Conservation (phyloP, 2,888 invertebrate genomes). For the Ephialtes manifestator region DNA sequence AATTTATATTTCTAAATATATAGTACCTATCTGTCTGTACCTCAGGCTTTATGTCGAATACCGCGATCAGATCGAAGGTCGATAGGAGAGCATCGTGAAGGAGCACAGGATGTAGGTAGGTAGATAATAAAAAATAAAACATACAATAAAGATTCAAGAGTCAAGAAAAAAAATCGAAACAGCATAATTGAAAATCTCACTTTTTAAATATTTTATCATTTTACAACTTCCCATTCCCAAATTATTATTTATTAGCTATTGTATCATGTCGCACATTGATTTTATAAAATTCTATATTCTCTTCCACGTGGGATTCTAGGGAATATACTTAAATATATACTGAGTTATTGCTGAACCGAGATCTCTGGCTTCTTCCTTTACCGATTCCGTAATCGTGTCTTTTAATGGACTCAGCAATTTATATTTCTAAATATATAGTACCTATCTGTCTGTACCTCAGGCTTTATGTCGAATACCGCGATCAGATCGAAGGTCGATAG, state of each 20-base stretch:
- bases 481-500: constrained; percentile 67
- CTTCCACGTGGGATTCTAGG: no score
- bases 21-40: constrained; percentile 41
- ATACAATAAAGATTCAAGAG: no score
- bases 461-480: constrained; percentile 38
- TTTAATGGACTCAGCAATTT: constrained; percentile 49
- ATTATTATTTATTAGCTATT: no score
- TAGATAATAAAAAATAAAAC: no score
- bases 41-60: constrained; percentile 34
- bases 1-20: constrained; percentile 52
- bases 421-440: constrained; percentile 53
- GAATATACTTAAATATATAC: not conserved
- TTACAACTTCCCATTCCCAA: no score
- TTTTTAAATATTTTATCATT: no score
- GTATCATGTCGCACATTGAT: no score
- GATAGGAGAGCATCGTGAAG: constrained; percentile 51
- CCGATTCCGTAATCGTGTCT: constrained; percentile 61
- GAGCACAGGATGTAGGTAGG: constrained; percentile 48
- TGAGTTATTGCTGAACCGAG: constrained; percentile 11
- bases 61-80: constrained; percentile 63
- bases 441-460: constrained; percentile 30
- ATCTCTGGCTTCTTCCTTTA: constrained; percentile 42
- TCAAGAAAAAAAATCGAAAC: no score
- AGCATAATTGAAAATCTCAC: no score
- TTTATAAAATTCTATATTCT: no score